Evolutionary conservation across 30 jellyfish, hydroid and myxozoan species (phyloP).

Genomic region (Hydractinia echinata): DNA sequence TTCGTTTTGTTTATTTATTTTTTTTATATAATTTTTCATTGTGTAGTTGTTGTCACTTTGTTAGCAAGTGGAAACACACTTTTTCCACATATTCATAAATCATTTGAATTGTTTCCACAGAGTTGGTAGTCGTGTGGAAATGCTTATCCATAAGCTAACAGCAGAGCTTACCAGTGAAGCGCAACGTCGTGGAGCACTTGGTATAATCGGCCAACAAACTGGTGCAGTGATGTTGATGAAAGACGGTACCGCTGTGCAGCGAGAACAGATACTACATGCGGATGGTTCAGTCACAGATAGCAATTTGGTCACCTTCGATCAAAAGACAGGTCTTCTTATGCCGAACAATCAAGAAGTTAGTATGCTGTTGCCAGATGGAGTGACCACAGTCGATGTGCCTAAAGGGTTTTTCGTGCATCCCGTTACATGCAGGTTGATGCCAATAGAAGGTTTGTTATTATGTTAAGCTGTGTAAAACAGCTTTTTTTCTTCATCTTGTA

Average conservation of each 20-base stretch:
- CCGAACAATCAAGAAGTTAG: conserved; percentile 49
- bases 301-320: conserved; percentile 23
- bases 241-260: conserved; percentile 50
- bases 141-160: conserved; percentile 46
- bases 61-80: no score
- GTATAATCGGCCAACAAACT: conserved; percentile 71
- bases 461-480: no score
- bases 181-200: conserved; percentile 89
- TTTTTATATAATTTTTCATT: no score
- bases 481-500: no score
- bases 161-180: conserved; percentile 74
- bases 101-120: conserved; percentile 20
- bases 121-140: conserved; percentile 74
- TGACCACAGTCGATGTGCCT: conserved; percentile 61
- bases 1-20: not conserved
- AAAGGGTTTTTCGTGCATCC: conserved; percentile 91
- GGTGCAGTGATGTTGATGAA: conserved; percentile 72
- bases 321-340: conserved; percentile 79
- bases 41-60: no score
- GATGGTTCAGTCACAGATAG: conserved; percentile 62
- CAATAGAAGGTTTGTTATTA: conserved; percentile 77
- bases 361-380: conserved; percentile 71
- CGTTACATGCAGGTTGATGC: conserved; percentile 69
- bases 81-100: not conserved
- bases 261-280: conserved; percentile 67